Evolutionary conservation across 2,888 invertebrate species (phyloP), one percentile per base, ranked within the genome.

Genomic region (Syrista parreyssii): DNA sequence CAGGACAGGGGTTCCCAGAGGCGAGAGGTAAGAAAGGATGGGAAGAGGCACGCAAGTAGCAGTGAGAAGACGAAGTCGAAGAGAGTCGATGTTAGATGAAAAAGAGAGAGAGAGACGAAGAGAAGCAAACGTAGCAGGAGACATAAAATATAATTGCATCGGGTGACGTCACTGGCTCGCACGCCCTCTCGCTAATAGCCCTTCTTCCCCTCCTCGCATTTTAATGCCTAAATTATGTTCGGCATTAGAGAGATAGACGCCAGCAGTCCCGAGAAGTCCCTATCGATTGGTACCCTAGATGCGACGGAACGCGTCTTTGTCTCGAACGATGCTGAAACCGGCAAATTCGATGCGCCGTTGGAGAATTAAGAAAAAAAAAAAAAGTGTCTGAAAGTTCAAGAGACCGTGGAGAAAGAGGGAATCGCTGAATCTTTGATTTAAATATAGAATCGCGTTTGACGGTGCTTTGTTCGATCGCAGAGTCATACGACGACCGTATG

Each of bases 71-170:
- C 35, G 78, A 75, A 75, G 76, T n/a, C n/a, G n/a, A n/a, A n/a
- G 33, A 68, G 55, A 33, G 68, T 68, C 74, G 36, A 74, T 32
- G 32, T 23, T 32, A 71, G 71, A 71, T 15, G 71, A 33, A 71
- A 74, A 9, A 35, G 33, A 74, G 35, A 74, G 11, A 35, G 36
- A 55, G 69, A 55, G 68, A 35, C 73, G 75, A 78, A 81, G 82
- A 81, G 82, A 80, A 82, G 86, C 84, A 86, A 88, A 88, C 86
- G 87, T 86, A 87, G 86, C 86, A 83, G 87, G 87, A 88, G 89
- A 87, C 90, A 89, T 91, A 90, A 91, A 91, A 89, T 91, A 91
- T 90, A 91, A 91, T 91, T 91, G 91, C 91, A 90, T 90, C 86
- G 89, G 88, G 85, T 88, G 88, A 85, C 88, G 88, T 90, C 89